Evolutionary conservation across 2,888 invertebrate genomes (phyloP), one percentile per base, ranked within the genome.

Genomic region (Melinopterus prodromus): DNA sequence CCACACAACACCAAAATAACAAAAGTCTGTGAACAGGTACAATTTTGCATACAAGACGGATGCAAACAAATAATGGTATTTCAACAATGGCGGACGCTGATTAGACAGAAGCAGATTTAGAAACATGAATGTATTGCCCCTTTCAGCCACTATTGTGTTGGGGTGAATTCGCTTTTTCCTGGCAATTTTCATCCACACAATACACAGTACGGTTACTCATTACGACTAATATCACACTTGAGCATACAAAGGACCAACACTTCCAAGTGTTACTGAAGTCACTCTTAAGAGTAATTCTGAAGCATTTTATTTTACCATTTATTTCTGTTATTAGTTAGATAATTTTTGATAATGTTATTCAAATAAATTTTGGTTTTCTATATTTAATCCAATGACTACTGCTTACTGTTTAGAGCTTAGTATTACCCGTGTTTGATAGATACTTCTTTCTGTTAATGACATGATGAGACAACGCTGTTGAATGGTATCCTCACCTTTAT

Each of bases 21-120:
- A 26, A 26, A 26, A 26, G 3, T 26, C 26, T 26, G 26, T 3
- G 26, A 26, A 26, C 26, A 26, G 26, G 53, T 53, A 53, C 5
- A 53, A 70, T 35, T 77, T 69, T 26, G 26, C 69, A 77, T 12
- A 69, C 77, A 77, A 77, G 35, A 26, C 26, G 1, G 26, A 26
- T 2, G 26, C 26, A 38, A 7, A 16, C 38, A n/a, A 38, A 26
- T 16, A 76, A 16, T 38, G 12, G 16, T 12, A n/a, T n/a, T 9
- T 26, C 16, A 71, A n/a, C n/a, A 71, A 71, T 71, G 2, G n/a
- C 15, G 5, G n/a, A 26, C 16, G 37, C 7, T 26, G 36, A 74
- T n/a, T 74, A 37, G 37, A 74, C 26, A 6, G 74, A 37, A 74
- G 26, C 74, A 74, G 35, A 36, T 36, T 36, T 36, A 74, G 26